These are phyloP conservation scores for Dynastes tityus DNA, from an alignment of 2,888 invertebrate species.

Conservation along the genomic window DNA sequence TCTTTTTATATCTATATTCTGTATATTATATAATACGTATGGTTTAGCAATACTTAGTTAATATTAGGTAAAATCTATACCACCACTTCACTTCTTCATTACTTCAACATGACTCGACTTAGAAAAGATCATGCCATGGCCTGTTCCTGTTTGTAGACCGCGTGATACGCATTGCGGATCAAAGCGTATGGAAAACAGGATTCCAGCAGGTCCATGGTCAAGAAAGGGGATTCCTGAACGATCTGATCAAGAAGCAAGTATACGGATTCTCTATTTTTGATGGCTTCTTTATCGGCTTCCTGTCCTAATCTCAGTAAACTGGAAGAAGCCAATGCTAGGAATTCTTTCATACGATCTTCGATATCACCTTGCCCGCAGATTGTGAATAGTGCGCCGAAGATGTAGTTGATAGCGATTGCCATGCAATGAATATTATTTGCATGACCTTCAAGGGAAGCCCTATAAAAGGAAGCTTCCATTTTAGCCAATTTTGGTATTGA, in stretches of 20 bases:
- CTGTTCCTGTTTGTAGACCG: constrained; percentile 93
- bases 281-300: constrained; percentile 95
- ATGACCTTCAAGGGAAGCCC: constrained; percentile 92
- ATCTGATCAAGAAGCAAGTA: constrained; percentile 97
- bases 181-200: constrained; percentile 99
- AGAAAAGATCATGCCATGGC: constrained; percentile 67
- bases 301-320: constrained; percentile 95
- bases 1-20: not conserved
- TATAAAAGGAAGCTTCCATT: constrained; percentile 90
- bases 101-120: constrained; percentile 29
- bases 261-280: constrained; percentile 95
- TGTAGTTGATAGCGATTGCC: constrained; percentile 95
- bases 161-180: constrained; percentile 98
- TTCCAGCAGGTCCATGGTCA: constrained; percentile 98
- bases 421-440: constrained; percentile 99
- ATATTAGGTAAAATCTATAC: constrained; percentile 1
- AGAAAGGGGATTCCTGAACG: constrained; percentile 97
- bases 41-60: not conserved
- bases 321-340: constrained; percentile 92
- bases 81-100: not conserved
- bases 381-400: constrained; percentile 97
- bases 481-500: constrained; percentile 95
- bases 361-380: constrained; percentile 97
- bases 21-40: constrained; percentile 28
- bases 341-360: constrained; percentile 98